Evolutionary conservation across 1,140 invertebrate genomes (phyloP).

Genomic region (Pinna nobilis): DNA sequence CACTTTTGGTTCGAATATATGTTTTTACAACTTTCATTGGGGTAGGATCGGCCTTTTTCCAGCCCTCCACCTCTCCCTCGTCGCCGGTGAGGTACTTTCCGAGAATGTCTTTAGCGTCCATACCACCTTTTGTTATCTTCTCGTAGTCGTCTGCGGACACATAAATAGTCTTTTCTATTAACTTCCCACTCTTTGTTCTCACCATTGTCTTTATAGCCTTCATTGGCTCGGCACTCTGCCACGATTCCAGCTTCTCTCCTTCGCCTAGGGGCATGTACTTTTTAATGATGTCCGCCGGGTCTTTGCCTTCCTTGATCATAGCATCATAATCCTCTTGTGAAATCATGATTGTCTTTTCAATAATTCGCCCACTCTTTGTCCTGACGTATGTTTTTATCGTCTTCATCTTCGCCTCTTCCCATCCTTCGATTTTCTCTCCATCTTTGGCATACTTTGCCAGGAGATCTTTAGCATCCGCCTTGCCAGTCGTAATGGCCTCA

Average conservation of each 20-base stretch:
- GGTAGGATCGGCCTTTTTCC: constrained; percentile 59
- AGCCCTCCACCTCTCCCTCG: constrained; percentile 64
- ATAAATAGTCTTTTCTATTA: constrained; percentile 72
- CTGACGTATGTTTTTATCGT: constrained; percentile 72
- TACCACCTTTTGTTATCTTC: constrained; percentile 62
- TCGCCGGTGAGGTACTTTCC: constrained; percentile 67
- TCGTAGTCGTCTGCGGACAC: constrained; percentile 72
- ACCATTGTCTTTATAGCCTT: constrained; percentile 71
- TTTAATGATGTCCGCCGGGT: constrained; percentile 64
- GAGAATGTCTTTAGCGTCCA: constrained; percentile 61
- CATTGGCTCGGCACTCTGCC: constrained; percentile 69
- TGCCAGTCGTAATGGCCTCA: constrained; percentile 66
- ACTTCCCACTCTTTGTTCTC: constrained; percentile 71
- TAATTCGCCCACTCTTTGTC: constrained; percentile 71
- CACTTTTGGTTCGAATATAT: constrained; percentile 70
- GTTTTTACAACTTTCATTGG: constrained; percentile 71
- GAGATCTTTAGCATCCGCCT: constrained; percentile 63
- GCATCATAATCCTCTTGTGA: constrained; percentile 71
- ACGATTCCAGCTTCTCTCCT: constrained; percentile 66
- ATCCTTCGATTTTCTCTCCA: constrained; percentile 69
- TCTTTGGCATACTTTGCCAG: constrained; percentile 69
- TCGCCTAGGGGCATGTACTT: constrained; percentile 69
- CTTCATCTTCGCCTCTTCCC: constrained; percentile 72
- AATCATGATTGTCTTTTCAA: constrained; percentile 72
- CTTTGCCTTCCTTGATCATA: constrained; percentile 67